Evolutionary conservation across 2,888 invertebrate species (phyloP), one percentile per base, ranked within the genome.

Genomic region (Synanthedon formicaeformis): DNA sequence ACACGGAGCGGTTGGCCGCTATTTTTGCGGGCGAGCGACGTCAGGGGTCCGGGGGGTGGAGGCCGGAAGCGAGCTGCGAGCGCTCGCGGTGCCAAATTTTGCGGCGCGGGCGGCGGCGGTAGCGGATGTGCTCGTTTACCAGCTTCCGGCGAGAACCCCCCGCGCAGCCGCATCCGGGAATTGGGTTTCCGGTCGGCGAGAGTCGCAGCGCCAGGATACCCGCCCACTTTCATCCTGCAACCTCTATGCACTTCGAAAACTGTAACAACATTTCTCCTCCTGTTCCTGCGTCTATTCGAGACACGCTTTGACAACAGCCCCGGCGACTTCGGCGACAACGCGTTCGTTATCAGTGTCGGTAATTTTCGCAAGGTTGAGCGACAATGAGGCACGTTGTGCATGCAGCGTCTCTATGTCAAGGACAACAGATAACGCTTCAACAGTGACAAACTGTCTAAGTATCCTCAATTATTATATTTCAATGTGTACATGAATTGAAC

Each of bases 1-100:
- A 88, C 88, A 88, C 87, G 74, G 85, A 85, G 86, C 86, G 82
- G 85, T 84, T 83, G 83, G 86, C 81, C 84, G 85, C 86, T 86
- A 86, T 85, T 85, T 84, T 81, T 76, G 85, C 86, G 83, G 78
- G 81, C 79, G 76, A 77, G 70, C 76, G 80, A 71, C 73, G 78
- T 65, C 71, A 71, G 80, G 75, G 78, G 78, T 70, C 73, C 75
- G 78, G 79, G 81, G 81, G 81, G 76, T 71, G 78, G 79, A 76
- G 82, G 81, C 81, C 85, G 86, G 86, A 83, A 85, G 82, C 81
- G 81, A 71, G 81, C 82, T 79, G 81, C 77, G 82, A 83, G 81
- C 78, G 80, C 80, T 81, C 74, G 81, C 78, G 85, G 85, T 86
- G 86, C 86, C 86, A 86, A 87, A 86, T 81, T 86, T 86, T 87